Base-by-base conservation (phyloP, 2,888 invertebrate genomes). In the Heteromurus nitidus region DNA sequence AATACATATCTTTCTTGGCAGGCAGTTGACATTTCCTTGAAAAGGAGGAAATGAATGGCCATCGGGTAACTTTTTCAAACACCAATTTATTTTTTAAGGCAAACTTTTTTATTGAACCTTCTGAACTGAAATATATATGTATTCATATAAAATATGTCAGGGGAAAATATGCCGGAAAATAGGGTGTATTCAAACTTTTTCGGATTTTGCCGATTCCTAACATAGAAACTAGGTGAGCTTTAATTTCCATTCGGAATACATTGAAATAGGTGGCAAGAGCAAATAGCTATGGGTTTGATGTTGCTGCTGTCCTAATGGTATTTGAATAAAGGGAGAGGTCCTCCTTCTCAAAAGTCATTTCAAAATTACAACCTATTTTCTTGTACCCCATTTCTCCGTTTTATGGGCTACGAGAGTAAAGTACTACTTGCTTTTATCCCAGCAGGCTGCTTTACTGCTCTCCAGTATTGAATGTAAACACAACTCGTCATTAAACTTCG, bases 391-490 rank as follows among this genome's bases (percentile, higher is more conserved):
- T n/a, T n/a, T n/a, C n/a, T n/a, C n/a, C n/a, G n/a, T n/a, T n/a
- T n/a, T n/a, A n/a, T n/a, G n/a, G n/a, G n/a, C n/a, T n/a, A n/a
- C n/a, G n/a, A n/a, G n/a, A n/a, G n/a, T n/a, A n/a, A n/a, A n/a
- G n/a, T n/a, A n/a, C n/a, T n/a, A n/a, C n/a, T n/a, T 36, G 36
- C 36, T 13, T 11, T 47, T 47, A n/a, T 16, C n/a, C 47, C 47
- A 16, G 16, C 47, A n/a, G n/a, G n/a, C n/a, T n/a, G n/a, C n/a
- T n/a, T n/a, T 47, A 5, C 47, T 47, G n/a, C 47, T 47, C 47
- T 47, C n/a, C 18, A 16, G 22, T 53, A 24, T n/a, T 22, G 24
- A 55, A 55, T 55, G 55, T 55, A 55, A 55, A 55, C 26, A 22
- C 11, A 55, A 22, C 5, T 55, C 9, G 7, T 44, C 26, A 55